Conservation (phyloP, 2,797 vertebrate species). For the Scyliorhinus canicula region DNA sequence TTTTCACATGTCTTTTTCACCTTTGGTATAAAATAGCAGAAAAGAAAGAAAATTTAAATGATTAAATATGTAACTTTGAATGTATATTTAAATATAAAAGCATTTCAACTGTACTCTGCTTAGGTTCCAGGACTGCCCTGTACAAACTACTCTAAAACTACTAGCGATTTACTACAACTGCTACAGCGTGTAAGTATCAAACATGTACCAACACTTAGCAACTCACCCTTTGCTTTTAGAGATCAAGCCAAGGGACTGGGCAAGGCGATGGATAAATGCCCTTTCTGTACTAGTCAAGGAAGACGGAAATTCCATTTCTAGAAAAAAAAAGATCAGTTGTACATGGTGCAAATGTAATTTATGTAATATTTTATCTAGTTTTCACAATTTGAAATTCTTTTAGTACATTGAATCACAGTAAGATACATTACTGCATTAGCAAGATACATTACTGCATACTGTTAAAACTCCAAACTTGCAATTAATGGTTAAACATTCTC, state of each 20-base stretch:
- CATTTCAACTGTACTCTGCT: neutral
- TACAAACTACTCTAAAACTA: neutral
- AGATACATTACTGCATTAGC: neutral
- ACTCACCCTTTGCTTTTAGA: slow-evolving; percentile 87
- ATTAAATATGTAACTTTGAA: neutral
- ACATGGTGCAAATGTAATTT: neutral
- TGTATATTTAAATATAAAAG: neutral
- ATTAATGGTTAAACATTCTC: neutral
- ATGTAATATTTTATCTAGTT: neutral
- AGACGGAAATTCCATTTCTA: slow-evolving; percentile 88
- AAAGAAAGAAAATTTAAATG: neutral
- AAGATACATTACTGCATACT: neutral
- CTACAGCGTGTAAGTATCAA: neutral
- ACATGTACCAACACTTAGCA: neutral
- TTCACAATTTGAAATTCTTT: neutral
- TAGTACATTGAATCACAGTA: neutral
- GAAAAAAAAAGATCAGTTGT: slow-evolving; percentile 23
- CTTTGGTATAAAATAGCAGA: neutral
- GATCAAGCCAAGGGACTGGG: slow-evolving; percentile 76
- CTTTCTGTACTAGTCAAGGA: slow-evolving; percentile 79
- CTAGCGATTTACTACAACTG: neutral
- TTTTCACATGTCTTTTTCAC: neutral
- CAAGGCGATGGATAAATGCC: slow-evolving; percentile 77
- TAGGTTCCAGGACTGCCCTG: neutral
- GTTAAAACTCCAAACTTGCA: neutral